Percentiles rank a stretch among this genome's conserved stretches.
Evolutionary conservation across 2,797 vertebrate genomes (phyloP).

Genomic region (Premnoplex brunnescens): DNA sequence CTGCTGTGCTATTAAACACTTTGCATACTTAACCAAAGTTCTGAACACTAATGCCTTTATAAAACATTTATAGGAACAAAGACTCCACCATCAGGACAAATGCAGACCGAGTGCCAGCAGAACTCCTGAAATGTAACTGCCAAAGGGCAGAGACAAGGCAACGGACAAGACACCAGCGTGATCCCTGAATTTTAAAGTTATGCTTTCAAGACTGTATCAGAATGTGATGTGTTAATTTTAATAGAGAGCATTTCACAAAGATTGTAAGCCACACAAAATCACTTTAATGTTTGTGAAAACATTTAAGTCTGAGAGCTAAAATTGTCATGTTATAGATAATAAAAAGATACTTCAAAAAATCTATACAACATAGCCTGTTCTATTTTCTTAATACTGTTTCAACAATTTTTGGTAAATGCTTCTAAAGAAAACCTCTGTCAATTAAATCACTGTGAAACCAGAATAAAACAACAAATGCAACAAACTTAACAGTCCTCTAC

Average conservation of each 20-base stretch:
- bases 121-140: not conserved
- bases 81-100: not conserved
- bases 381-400: slow-evolving; percentile 33
- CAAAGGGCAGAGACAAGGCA: not conserved
- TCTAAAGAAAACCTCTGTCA: slow-evolving; percentile 31
- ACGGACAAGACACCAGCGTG: not conserved
- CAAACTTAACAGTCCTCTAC: not conserved
- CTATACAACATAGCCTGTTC: not conserved
- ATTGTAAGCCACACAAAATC: not conserved
- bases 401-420: slow-evolving; percentile 22
- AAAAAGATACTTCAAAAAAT: slow-evolving; percentile 1
- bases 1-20: not conserved
- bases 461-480: slow-evolving; percentile 29
- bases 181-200: not conserved
- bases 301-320: slow-evolving; percentile 17
- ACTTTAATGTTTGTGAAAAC: slow-evolving; percentile 20
- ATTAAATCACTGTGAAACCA: slow-evolving; percentile 29
- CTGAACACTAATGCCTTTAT: not conserved
- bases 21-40: not conserved
- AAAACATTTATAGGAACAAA: not conserved
- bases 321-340: slow-evolving; percentile 15
- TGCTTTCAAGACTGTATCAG: not conserved
- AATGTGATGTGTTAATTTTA: not conserved
- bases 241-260: not conserved
- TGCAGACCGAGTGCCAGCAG: not conserved